These are phyloP conservation scores for Planiliza haematocheilus DNA, from an alignment of 2,113 vertebrate genomes.

Conservation along the genomic window DNA sequence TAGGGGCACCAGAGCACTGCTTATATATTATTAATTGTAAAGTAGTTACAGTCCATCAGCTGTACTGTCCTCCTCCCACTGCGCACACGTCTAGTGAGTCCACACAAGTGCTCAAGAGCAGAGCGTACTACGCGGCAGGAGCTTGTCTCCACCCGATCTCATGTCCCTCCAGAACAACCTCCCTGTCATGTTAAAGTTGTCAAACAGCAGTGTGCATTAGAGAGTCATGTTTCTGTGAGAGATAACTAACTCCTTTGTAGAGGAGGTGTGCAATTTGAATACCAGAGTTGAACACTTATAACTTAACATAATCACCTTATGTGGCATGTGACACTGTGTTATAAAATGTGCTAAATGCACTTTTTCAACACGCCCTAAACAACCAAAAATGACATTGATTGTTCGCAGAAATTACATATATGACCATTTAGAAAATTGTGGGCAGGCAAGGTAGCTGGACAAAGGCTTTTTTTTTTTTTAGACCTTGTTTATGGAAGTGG, in stretches of 20 bases:
- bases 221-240: neutral
- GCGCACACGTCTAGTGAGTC: constrained; percentile 18
- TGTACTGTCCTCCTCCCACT: neutral
- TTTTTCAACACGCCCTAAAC: too few species aligned
- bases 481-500: too few species aligned
- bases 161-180: neutral
- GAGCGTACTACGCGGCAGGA: neutral
- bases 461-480: too few species aligned
- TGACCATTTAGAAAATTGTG: too few species aligned
- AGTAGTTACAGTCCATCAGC: constrained; percentile 40
- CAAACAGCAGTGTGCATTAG: neutral
- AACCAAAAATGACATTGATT: too few species aligned
- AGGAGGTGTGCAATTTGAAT: neutral
- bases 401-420: too few species aligned
- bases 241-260: neutral
- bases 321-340: too few species aligned
- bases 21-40: constrained; percentile 55
- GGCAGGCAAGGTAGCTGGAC: too few species aligned
- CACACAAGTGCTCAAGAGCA: constrained; percentile 7
- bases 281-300: too few species aligned
- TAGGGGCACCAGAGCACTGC: neutral
- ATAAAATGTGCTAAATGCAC: too few species aligned
- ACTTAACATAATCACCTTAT: too few species aligned
- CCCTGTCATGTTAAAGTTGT: neutral
- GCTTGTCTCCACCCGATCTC: neutral